These are phyloP conservation scores for Ceraclea dissimilis DNA, from an alignment of 2,888 invertebrate genomes.

Conservation along the genomic window DNA sequence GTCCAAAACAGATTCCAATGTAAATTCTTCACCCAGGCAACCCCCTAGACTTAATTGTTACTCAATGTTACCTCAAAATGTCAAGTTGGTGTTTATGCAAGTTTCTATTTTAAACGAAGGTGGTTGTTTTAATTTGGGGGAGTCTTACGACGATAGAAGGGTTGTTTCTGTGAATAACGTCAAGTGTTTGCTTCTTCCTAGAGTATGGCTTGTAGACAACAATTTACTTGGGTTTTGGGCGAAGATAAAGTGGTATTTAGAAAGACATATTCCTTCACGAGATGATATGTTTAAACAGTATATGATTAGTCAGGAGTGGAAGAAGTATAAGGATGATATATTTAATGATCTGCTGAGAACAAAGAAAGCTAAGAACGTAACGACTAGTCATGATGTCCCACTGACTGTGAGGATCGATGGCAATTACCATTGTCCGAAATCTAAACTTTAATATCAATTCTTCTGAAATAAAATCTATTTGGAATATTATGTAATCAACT, in stretches of 20 bases:
- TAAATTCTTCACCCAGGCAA: no score
- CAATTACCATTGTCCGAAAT: no score
- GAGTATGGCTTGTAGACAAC: conserved; percentile 59
- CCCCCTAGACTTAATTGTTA: no score
- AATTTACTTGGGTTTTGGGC: conserved; percentile 61
- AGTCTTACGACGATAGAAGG: conserved; percentile 57
- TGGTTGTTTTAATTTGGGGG: conserved; percentile 64
- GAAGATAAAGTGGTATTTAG: conserved; percentile 52
- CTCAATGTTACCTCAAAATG: conserved; percentile 8
- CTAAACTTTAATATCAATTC: no score
- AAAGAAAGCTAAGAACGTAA: conserved; percentile 46
- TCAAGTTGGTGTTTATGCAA: conserved; percentile 39
- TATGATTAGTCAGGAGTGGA: conserved; percentile 49
- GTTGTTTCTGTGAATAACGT: conserved; percentile 49
- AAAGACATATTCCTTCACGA: conserved; percentile 39
- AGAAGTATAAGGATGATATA: conserved; percentile 44
- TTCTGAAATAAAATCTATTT: no score
- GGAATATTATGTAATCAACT: no score
- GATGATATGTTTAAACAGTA: conserved; percentile 17
- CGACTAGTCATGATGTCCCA: conserved; percentile 55
- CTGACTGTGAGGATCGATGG: conserved; percentile 56
- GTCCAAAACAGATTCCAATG: no score
- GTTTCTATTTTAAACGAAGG: conserved; percentile 52
- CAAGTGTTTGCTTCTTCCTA: conserved; percentile 61
- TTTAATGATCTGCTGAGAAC: conserved; percentile 44